A percentile compares a stretch with the other conserved stretches of the same genome.
Evolutionary conservation across 2,888 invertebrate species (phyloP).

Genomic region (Schizaphis graminum): DNA sequence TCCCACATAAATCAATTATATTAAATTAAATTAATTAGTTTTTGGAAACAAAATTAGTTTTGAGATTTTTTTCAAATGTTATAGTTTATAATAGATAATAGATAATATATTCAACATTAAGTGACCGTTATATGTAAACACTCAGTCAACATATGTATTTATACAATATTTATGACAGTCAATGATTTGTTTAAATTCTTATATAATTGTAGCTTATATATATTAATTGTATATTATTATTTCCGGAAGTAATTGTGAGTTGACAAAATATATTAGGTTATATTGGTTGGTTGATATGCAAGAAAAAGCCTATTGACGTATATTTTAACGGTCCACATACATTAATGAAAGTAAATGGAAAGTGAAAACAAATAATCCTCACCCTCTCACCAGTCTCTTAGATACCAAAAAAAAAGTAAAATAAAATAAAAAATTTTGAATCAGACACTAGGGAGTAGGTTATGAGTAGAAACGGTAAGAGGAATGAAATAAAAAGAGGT

Average conservation of each 20-base stretch:
- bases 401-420: background rate
- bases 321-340: background rate
- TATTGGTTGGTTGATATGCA: background rate
- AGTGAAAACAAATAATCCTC: background rate
- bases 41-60: background rate
- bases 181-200: background rate
- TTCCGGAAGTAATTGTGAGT: background rate
- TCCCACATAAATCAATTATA: background rate
- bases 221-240: background rate
- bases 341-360: background rate
- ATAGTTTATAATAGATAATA: background rate
- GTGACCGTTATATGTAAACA: background rate
- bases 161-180: background rate
- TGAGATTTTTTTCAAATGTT: background rate
- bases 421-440: background rate
- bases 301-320: background rate
- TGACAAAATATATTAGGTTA: too few relatives aligned
- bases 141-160: background rate
- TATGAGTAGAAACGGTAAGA: background rate
- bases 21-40: background rate
- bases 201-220: background rate
- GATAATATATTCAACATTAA: background rate
- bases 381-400: background rate
- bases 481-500: background rate
- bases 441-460: background rate